These are phyloP conservation scores for Himalopsyche tibetana DNA, from an alignment of 2,888 invertebrate genomes.

Conservation along the genomic window DNA sequence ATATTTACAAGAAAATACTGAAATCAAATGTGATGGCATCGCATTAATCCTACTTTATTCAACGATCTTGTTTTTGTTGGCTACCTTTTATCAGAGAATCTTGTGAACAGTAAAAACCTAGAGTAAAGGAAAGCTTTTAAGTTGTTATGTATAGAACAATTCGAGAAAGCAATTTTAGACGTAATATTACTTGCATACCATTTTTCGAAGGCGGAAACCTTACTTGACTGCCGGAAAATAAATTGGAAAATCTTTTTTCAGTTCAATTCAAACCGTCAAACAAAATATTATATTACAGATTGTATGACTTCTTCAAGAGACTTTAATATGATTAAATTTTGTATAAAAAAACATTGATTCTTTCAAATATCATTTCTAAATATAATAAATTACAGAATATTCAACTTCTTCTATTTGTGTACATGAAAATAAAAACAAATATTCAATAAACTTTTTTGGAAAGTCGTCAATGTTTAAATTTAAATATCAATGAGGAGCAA, in stretches of 20 bases:
- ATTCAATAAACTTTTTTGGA: no score
- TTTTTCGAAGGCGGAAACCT: background rate
- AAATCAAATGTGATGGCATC: background rate
- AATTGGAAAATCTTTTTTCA: conserved; percentile 13
- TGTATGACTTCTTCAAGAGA: background rate
- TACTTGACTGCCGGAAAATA: background rate
- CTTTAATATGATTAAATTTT: background rate
- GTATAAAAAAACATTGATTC: no score
- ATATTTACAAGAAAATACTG: background rate
- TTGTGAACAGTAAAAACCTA: background rate
- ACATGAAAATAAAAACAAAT: no score
- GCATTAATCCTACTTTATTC: background rate
- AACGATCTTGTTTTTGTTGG: background rate
- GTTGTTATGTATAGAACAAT: background rate
- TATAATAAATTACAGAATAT: no score
- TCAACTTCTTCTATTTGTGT: no score
- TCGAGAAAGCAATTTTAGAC: conserved; percentile 6
- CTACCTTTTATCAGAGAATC: background rate
- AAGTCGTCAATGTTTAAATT: no score
- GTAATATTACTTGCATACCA: conserved; percentile 16
- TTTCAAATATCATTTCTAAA: no score
- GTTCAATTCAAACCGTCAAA: background rate
- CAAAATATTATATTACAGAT: background rate
- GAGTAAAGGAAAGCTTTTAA: background rate
- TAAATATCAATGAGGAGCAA: no score